Evolutionary conservation across 92 coral and sea anemone genomes (phyloP), one percentile per base, ranked within the genome.

Genomic region (Paramuricea clavata): DNA sequence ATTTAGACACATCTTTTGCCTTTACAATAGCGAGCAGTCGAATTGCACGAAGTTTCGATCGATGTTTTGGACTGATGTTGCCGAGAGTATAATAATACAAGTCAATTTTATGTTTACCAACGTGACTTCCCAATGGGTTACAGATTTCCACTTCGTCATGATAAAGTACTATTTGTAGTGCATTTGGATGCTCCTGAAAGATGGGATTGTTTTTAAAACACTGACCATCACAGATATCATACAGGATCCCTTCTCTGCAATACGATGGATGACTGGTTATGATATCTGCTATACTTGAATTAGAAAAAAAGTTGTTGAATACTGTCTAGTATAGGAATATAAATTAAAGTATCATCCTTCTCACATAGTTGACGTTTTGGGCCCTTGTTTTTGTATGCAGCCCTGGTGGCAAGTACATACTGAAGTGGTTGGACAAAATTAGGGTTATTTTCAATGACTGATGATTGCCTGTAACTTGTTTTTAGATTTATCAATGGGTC

Each of bases 361-460:
- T 74, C 80, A 74, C 80, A 74, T 12, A 74, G 19, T n/a, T 41
- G 80, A 41, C 80, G 59, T 42, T 74, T 74, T 41, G 80, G 59
- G 9, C 80, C 80, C 9, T 42, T 74, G 60, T 74, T 74, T 30
- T 12, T 74, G 59, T 74, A 74, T 41, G 59, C 80, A 74, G 25
- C 12, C 60, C 59, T n/a, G 23, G 28, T 74, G 80, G 59, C 80
- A 39, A 74, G 59, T 39, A 74, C 59, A 42, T 42, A 74, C n/a
- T n/a, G n/a, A n/a, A n/a, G n/a, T n/a, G n/a, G n/a, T n/a, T n/a
- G n/a, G n/a, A n/a, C n/a, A n/a, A n/a, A n/a, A n/a, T n/a, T n/a
- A n/a, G n/a, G n/a, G n/a, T n/a, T n/a, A n/a, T n/a, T n/a, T n/a
- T n/a, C n/a, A n/a, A n/a, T n/a, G n/a, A n/a, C n/a, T n/a, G n/a